phyloP scores from a whole-genome alignment of 1,140 invertebrate genomes.

The Meloidogyne exigua region DNA sequence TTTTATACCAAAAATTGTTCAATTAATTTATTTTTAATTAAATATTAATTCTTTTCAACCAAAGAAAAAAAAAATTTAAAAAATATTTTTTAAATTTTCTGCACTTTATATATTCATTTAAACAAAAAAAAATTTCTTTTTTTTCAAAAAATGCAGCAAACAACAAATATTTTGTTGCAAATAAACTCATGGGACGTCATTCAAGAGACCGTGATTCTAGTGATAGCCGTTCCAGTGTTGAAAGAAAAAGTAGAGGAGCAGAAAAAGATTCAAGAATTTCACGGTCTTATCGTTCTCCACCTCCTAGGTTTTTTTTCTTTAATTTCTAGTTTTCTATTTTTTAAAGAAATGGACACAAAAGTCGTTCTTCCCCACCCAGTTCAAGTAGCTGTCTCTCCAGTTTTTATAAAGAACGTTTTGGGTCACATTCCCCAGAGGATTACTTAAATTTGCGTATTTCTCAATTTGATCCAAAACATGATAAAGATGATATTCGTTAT shows the following conservation, averaged over 20 bases:
- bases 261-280: slow-evolving; percentile 20
- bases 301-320: slow-evolving; percentile 15
- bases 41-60: neutral
- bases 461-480: slow-evolving; percentile 38
- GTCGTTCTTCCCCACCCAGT: slow-evolving; percentile 6
- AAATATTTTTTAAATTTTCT: neutral
- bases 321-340: neutral
- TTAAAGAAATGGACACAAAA: slow-evolving; percentile 27
- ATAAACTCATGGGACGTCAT: neutral
- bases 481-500: slow-evolving; percentile 46
- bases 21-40: neutral
- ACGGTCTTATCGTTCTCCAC: slow-evolving; percentile 24
- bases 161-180: neutral
- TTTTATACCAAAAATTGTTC: neutral
- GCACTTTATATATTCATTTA: neutral
- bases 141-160: neutral
- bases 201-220: neutral
- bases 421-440: slow-evolving; percentile 51
- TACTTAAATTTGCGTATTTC: slow-evolving; percentile 52
- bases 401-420: slow-evolving; percentile 53
- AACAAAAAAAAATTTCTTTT: neutral
- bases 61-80: neutral
- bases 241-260: slow-evolving; percentile 8
- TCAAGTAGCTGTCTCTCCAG: slow-evolving; percentile 36
- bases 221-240: neutral